Evolutionary conservation across 2,888 invertebrate species (phyloP), one percentile per base, ranked within the genome.

Genomic region (Seira ritae): DNA sequence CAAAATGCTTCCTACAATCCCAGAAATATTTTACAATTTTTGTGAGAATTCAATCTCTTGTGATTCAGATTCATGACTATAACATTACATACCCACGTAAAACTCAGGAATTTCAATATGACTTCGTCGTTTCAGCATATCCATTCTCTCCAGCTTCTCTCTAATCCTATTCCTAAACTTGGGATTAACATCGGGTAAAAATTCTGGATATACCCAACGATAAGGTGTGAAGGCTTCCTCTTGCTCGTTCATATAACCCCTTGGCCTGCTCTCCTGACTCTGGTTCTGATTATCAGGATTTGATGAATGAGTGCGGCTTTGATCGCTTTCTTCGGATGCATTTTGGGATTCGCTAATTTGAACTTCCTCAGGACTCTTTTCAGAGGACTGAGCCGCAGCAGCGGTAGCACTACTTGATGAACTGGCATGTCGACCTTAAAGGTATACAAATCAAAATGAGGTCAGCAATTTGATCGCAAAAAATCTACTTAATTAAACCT

Each of bases 101-200:
- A 99, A 99, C 91, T 99, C 98, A 0, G 99, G 99, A 86, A 99
- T 95, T 90, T 96, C 95, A 86, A 99, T 93, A 85, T 95, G 92
- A 72, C 91, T 92, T 88, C 98, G 92, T 80, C 99, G 92, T 81
- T 94, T 94, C 37, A 99, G 90, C 99, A 99, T 99, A 90, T 99
- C 99, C 84, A 92, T 91, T 83, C 99, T 93, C 90, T 99, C 98
- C 17, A 99, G 91, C 90, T 95, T 96, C 90, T 99, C 99, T 77
- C 95, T 92, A 0, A 97, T 91, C 10, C 92, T 90, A 91, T 99
- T 97, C 81, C 98, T 93, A 91, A 93, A 94, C 89, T 94, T 92
- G 0, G 94, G 92, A 89, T 95, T 94, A 0, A 97, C 96, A 90
- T 96, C 95, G 0, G 98, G 98, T 74, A 98, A 91, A 92, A 98